phyloP scores from a whole-genome alignment of 2,888 invertebrate genomes.

The Drosophila birchii region DNA sequence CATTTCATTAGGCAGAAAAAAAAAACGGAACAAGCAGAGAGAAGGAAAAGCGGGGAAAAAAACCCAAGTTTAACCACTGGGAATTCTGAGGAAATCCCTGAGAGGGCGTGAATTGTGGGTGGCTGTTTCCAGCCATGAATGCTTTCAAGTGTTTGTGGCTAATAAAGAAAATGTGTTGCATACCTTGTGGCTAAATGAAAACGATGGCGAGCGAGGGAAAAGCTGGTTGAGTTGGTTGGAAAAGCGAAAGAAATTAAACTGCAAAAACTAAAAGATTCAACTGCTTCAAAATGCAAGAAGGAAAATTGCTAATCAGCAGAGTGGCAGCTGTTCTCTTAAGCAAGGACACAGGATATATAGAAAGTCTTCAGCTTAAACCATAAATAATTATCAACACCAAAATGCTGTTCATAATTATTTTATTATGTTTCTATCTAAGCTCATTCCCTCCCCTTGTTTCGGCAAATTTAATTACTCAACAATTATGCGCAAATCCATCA shows the following conservation, averaged over 20 bases:
- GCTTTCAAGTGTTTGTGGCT: slow-evolving; percentile 53
- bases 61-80: slow-evolving; percentile 23
- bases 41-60: slow-evolving; percentile 13
- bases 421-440: slow-evolving; percentile 2
- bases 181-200: slow-evolving; percentile 44
- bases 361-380: no score
- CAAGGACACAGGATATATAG: neutral
- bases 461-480: slow-evolving; percentile 75
- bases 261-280: slow-evolving; percentile 8
- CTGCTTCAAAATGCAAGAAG: neutral
- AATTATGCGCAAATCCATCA: slow-evolving; percentile 82
- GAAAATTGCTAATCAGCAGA: slow-evolving; percentile 6
- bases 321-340: slow-evolving; percentile 3
- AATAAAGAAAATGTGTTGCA: slow-evolving; percentile 69
- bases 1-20: slow-evolving; percentile 68
- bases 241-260: neutral
- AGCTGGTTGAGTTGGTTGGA: neutral
- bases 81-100: slow-evolving; percentile 31
- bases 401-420: neutral
- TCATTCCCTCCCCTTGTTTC: slow-evolving; percentile 25
- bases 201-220: neutral
- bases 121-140: slow-evolving; percentile 22
- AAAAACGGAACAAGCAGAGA: slow-evolving; percentile 1
- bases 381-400: slow-evolving; percentile 1
- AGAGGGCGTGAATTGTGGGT: slow-evolving; percentile 7